Conservation (phyloP, 2,888 invertebrate species). For the Gastrophysa polygoni region DNA sequence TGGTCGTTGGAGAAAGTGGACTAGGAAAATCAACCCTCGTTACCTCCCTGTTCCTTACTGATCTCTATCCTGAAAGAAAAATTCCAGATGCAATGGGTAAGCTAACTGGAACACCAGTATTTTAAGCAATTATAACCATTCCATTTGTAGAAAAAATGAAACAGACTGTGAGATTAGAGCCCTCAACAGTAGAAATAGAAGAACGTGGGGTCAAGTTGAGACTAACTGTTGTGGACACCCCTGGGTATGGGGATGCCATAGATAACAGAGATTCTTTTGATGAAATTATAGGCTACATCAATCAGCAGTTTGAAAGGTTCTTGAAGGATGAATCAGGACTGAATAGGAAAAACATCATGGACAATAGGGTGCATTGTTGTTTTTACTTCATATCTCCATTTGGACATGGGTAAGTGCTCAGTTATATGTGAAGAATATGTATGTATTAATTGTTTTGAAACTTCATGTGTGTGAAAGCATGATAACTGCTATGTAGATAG, state of each 20-base stretch:
- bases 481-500: too few relatives aligned
- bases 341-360: constrained; percentile 94
- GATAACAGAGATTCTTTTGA: constrained; percentile 93
- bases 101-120: constrained; percentile 33
- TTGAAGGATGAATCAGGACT: constrained; percentile 92
- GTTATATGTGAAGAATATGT: too few relatives aligned
- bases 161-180: constrained; percentile 92
- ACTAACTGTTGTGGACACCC: constrained; percentile 93
- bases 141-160: constrained; percentile 76
- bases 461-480: too few relatives aligned
- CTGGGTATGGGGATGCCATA: constrained; percentile 94
- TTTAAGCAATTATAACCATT: not conserved
- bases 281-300: constrained; percentile 95
- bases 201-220: constrained; percentile 93
- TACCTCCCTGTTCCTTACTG: constrained; percentile 92
- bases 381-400: constrained; percentile 98
- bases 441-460: too few relatives aligned
- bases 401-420: constrained; percentile 82
- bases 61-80: constrained; percentile 91
- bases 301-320: constrained; percentile 94
- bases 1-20: constrained; percentile 87
- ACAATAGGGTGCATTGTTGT: constrained; percentile 97
- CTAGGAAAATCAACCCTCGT: constrained; percentile 95
- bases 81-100: constrained; percentile 87
- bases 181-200: constrained; percentile 96